Base-by-base conservation (phyloP, 2,797 vertebrate species). In the Tarsius wallacei region DNA sequence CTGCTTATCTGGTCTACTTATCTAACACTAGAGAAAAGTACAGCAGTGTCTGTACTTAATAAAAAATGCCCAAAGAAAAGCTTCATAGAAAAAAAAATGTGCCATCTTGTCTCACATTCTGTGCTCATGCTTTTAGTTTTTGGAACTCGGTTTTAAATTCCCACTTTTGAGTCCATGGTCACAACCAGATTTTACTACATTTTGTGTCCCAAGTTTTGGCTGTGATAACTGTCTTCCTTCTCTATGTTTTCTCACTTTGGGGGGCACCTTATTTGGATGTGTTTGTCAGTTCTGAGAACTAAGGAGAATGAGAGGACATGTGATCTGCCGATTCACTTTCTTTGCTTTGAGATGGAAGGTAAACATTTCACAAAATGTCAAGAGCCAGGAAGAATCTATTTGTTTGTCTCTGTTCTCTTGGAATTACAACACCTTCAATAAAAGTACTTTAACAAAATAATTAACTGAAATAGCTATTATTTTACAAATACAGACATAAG, bases 391-490 rank as follows among this genome's bases (percentile, higher is more conserved):
- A 80, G 87, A 26, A 55, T 81, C 6, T 53, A 49, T 42, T 57
- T 77, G 77, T 90, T 42, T 93, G 9, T 87, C 28, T 91, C 9
- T 93, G 49, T 85, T 61, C 33, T 78, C 51, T 89, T 81, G 24
- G 28, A 55, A 86, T 86, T 90, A 87, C 87, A 91, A 33, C 19
- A 63, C 3, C 42, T 93, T 90, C 22, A 16, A 22, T 55, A 19
- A 83, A 94, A 76, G 17, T 92, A 71, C 28, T 88, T 94, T 66
- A 76, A 53, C 17, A 93, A 87, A 96, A 66, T 84, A 88, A 71
- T 3, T 93, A 73, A 28, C 42, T 94, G 8, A 86, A 76, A 53
- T 70, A 28, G 17, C 19, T 78, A 17, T 80, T 42, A 88, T 92
- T 91, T 92, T 88, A 66, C 0, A 93, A 73, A 81, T 61, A 59